phyloP scores from a whole-genome alignment of 2,888 invertebrate genomes.

The Epinotia demarniana region DNA sequence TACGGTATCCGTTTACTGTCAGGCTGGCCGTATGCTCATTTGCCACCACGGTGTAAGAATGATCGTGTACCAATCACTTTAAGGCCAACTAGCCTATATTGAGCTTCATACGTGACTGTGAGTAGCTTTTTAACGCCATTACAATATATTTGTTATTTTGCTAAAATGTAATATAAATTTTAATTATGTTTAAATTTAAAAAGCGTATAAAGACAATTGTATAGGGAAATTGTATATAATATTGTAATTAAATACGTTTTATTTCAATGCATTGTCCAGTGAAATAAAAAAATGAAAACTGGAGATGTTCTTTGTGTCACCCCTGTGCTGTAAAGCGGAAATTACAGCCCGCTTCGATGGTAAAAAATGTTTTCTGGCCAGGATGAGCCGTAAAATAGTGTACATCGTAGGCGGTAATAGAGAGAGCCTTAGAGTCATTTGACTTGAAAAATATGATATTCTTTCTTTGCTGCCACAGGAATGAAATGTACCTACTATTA shows the following conservation, averaged over 20 bases:
- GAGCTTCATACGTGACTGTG: slow-evolving; percentile 49
- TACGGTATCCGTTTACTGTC: too few relatives aligned
- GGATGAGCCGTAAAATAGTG: not conserved
- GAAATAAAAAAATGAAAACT: not conserved
- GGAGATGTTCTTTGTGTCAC: not conserved
- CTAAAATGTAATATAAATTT: slow-evolving; percentile 24
- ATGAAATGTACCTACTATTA: not conserved
- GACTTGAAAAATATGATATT: not conserved
- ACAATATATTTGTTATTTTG: slow-evolving; percentile 33
- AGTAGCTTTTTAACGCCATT: slow-evolving; percentile 46
- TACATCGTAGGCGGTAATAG: not conserved
- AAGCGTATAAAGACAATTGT: slow-evolving; percentile 36
- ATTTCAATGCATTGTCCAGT: slow-evolving; percentile 6
- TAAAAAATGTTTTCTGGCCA: not conserved
- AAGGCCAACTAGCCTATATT: slow-evolving; percentile 42
- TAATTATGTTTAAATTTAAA: slow-evolving; percentile 8
- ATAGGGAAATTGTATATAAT: slow-evolving; percentile 23
- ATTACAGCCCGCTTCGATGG: not conserved
- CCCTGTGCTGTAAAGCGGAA: not conserved
- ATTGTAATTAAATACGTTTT: not conserved
- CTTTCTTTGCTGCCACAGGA: not conserved
- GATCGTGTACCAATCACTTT: slow-evolving; percentile 29
- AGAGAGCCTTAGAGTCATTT: not conserved
- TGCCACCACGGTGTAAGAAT: not conserved
- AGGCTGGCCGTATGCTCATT: not conserved